phyloP scores from a whole-genome alignment of 2,113 vertebrate species.

The Pseudorhombus dupliciocellatus region DNA sequence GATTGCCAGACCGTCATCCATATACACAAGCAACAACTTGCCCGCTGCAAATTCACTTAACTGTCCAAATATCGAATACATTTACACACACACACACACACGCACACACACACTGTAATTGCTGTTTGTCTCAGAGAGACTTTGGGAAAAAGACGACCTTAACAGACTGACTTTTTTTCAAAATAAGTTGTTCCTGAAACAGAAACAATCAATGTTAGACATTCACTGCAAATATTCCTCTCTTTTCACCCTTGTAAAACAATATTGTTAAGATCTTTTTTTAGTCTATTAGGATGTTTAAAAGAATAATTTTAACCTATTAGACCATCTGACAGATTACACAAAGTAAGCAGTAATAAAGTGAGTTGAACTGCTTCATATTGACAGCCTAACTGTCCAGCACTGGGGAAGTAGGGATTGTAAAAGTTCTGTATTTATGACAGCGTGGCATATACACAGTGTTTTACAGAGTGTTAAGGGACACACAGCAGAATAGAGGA shows the following conservation, averaged over 20 bases:
- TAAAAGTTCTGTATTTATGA: slow-evolving; percentile 5
- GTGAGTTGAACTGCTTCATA: not conserved
- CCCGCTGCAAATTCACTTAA: slow-evolving; percentile 90
- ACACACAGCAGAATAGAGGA: slow-evolving; percentile 13
- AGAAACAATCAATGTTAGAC: no score
- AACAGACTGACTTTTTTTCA: not conserved
- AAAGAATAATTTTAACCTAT: not conserved
- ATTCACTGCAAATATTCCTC: not conserved
- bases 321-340: not conserved
- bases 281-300: not conserved
- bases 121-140: slow-evolving; percentile 37
- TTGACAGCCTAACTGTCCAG: not conserved
- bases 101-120: slow-evolving; percentile 40
- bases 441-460: not conserved
- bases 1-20: slow-evolving; percentile 95
- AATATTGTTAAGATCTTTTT: not conserved
- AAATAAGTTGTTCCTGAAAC: no score
- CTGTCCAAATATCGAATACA: slow-evolving; percentile 87
- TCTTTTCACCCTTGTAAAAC: not conserved
- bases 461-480: not conserved
- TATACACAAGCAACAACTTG: slow-evolving; percentile 88
- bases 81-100: slow-evolving; percentile 26
- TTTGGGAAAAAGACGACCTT: slow-evolving; percentile 12
- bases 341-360: not conserved
- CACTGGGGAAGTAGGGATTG: not conserved